Conservation (phyloP, 2,888 invertebrate species). For the Smittia sp. region DNA sequence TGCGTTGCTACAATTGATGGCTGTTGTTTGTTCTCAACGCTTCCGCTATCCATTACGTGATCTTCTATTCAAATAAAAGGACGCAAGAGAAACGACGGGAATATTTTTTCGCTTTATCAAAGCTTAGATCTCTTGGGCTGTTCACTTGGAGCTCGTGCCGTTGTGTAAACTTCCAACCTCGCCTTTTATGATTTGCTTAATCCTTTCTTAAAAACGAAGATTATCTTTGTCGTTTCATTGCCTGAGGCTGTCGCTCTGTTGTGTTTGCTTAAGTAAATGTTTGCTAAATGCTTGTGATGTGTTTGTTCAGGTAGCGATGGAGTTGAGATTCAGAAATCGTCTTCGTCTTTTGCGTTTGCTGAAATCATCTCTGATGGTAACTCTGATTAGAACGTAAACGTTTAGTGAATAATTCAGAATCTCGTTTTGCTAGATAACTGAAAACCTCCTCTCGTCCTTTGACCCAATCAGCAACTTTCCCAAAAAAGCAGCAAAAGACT, state of each 20-base stretch:
- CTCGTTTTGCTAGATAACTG: too few relatives aligned
- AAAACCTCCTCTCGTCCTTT: too few relatives aligned
- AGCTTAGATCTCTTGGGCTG: neutral
- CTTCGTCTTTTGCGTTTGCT: too few relatives aligned
- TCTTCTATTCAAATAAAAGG: neutral
- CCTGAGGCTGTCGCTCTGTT: neutral
- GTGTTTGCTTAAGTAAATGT: slow-evolving; percentile 7
- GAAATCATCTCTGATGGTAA: too few relatives aligned
- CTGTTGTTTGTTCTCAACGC: slow-evolving; percentile 1
- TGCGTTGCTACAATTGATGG: neutral
- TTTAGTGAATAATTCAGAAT: neutral
- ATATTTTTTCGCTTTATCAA: neutral
- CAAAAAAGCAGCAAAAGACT: too few relatives aligned
- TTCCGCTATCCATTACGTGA: slow-evolving; percentile 3
- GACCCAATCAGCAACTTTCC: too few relatives aligned
- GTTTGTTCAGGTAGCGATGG: neutral
- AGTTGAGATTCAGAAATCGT: neutral
- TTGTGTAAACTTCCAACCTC: neutral
- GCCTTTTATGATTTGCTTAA: neutral
- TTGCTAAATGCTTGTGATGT: neutral
- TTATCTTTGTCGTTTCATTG: neutral
- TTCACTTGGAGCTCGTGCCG: neutral
- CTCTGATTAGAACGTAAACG: neutral
- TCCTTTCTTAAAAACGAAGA: neutral
- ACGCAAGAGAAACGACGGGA: neutral